Conservation (phyloP, 2,113 vertebrate species). For the Colaptes auratus region DNA sequence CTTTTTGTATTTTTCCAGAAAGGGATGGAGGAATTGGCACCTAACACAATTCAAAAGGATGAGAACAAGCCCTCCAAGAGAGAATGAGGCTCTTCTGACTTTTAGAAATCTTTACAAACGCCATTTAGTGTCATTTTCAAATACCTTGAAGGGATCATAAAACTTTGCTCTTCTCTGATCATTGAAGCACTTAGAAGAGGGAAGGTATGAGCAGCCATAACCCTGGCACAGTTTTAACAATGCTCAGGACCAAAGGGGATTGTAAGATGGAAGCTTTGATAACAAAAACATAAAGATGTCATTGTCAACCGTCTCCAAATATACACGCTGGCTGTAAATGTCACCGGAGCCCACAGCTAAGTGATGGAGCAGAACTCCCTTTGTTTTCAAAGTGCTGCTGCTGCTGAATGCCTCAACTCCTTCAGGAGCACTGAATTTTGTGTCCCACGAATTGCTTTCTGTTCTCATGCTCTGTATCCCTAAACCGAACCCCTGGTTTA, state of each 20-base stretch:
- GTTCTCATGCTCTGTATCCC: not conserved
- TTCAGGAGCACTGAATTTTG: not conserved
- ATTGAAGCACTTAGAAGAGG: conserved; percentile 36
- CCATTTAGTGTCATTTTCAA: conserved; percentile 64
- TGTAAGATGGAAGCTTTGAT: conserved; percentile 54
- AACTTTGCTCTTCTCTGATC: conserved; percentile 65
- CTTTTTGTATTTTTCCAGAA: not conserved
- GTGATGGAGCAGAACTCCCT: conserved; percentile 40
- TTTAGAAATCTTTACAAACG: conserved; percentile 56
- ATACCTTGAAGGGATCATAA: conserved; percentile 71
- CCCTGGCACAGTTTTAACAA: conserved; percentile 42
- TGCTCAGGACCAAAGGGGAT: conserved; percentile 32
- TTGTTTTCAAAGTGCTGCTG: not conserved
- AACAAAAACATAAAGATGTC: conserved; percentile 69
- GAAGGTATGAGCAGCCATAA: conserved; percentile 37
- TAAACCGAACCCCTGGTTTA: not conserved
- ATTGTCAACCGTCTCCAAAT: conserved; percentile 58
- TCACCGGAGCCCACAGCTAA: conserved; percentile 47
- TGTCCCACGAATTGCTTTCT: not conserved
- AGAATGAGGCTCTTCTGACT: conserved; percentile 50
- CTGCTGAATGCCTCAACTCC: conserved; percentile 46
- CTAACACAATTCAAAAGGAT: conserved; percentile 30
- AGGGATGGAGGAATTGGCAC: conserved; percentile 1
- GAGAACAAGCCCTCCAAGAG: conserved; percentile 32
- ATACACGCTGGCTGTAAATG: conserved; percentile 56